Percentiles rank a stretch among this genome's conserved stretches.
These are phyloP conservation scores for Drosophila triauraria DNA, from an alignment of 1,140 invertebrate species.

Conservation along the genomic window DNA sequence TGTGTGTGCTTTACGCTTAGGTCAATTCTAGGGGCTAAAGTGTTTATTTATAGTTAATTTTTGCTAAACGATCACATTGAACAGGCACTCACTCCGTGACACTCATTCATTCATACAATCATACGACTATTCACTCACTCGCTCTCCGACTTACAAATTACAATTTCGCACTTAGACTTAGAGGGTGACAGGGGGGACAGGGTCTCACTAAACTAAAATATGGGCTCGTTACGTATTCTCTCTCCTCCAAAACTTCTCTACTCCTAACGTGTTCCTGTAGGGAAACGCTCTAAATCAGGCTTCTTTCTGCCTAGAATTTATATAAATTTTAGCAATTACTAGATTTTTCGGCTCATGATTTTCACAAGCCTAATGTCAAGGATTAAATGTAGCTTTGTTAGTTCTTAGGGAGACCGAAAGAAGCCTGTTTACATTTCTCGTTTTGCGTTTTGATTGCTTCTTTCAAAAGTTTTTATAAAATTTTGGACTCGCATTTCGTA, in stretches of 20 bases:
- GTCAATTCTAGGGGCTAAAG: constrained; percentile 66
- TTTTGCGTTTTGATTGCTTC: constrained; percentile 72
- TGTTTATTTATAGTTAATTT: constrained; percentile 79
- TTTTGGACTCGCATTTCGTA: constrained; percentile 81
- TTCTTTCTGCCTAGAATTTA: not conserved
- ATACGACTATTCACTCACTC: constrained; percentile 3
- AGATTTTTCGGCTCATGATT: constrained; percentile 5
- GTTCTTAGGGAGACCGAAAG: not conserved
- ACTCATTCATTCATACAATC: constrained; percentile 40
- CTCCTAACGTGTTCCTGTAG: constrained; percentile 2
- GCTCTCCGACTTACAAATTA: constrained; percentile 61
- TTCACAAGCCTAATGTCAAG: constrained; percentile 2
- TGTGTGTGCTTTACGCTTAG: constrained; percentile 42
- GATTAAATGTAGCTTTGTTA: not conserved
- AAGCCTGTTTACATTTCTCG: constrained; percentile 13
- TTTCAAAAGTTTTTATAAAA: constrained; percentile 81
- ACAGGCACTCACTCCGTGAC: constrained; percentile 47
- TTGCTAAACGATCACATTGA: constrained; percentile 81
- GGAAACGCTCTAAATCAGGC: constrained; percentile 8
- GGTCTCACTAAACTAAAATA: constrained; percentile 43
- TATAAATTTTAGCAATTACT: not conserved
- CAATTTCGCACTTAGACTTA: constrained; percentile 76
- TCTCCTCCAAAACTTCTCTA: constrained; percentile 36
- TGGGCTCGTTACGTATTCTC: constrained; percentile 62
- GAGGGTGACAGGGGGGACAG: constrained; percentile 11